Evolutionary conservation across 2,113 vertebrate species (phyloP).

Genomic region (Hypomesus transpacificus): DNA sequence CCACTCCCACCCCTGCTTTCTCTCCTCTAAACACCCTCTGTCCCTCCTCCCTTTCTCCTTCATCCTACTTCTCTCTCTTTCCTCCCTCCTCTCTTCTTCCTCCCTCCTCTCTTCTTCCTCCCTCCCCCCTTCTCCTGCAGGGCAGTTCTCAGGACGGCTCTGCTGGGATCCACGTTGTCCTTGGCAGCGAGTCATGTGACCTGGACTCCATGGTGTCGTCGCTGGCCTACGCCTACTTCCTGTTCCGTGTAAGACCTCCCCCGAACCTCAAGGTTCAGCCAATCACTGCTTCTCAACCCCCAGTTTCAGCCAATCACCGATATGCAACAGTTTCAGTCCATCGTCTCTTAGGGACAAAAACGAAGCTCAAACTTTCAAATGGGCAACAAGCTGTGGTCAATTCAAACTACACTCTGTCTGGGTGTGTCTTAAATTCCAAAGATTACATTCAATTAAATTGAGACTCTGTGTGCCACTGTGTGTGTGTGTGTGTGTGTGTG

Average conservation of each 20-base stretch:
- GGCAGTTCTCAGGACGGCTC: slow-evolving; percentile 32
- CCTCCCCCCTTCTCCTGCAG: slow-evolving; percentile 20
- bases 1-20: background rate
- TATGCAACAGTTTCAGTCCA: too few species aligned
- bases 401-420: too few species aligned
- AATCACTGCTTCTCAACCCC: background rate
- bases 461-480: too few species aligned
- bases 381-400: too few species aligned
- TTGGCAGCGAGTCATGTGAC: slow-evolving; percentile 85
- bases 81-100: background rate
- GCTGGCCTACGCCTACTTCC: slow-evolving; percentile 76
- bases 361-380: too few species aligned
- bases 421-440: too few species aligned
- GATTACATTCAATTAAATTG: too few species aligned
- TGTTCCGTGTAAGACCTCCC: slow-evolving; percentile 72
- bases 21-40: background rate
- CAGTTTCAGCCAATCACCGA: too few species aligned
- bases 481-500: too few species aligned
- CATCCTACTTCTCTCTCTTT: background rate
- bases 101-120: background rate
- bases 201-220: slow-evolving; percentile 82
- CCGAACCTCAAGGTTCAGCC: too few species aligned
- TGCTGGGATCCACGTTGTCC: slow-evolving; percentile 71
- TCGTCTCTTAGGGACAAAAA: too few species aligned
- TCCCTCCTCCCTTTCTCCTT: background rate